phyloP scores from a whole-genome alignment of 2,113 vertebrate species.

The Jaculus jaculus region DNA sequence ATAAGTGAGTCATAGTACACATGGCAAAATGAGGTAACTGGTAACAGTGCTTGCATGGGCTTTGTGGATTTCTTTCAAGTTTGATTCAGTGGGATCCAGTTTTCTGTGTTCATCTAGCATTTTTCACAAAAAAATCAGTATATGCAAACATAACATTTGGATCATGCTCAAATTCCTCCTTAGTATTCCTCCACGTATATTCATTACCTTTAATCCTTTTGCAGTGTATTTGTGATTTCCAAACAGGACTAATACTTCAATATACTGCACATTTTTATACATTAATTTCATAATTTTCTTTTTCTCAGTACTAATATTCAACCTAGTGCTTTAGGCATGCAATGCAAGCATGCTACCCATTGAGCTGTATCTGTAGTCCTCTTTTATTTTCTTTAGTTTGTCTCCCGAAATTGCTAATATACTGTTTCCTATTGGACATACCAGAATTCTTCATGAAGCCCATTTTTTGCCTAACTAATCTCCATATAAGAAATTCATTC shows the following conservation, averaged over 20 bases:
- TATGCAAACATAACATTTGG: constrained; percentile 16
- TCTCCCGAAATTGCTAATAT: constrained; percentile 3
- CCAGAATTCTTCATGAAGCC: constrained; percentile 27
- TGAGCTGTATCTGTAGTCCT: not conserved
- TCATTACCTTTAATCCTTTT: constrained; percentile 9
- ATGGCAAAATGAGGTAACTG: not conserved
- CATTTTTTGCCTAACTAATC: constrained; percentile 3
- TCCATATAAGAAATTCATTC: not conserved
- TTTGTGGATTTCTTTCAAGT: not conserved
- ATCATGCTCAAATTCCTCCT: not conserved
- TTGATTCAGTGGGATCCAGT: not conserved
- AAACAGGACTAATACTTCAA: not conserved
- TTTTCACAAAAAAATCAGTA: not conserved
- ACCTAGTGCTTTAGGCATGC: not conserved
- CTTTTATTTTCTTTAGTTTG: not conserved
- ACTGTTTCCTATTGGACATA: not conserved
- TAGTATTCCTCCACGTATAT: too few species aligned
- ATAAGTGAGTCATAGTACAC: not conserved
- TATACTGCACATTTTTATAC: constrained; percentile 15
- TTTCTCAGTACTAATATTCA: not conserved
- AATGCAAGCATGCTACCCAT: not conserved
- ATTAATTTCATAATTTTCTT: not conserved
- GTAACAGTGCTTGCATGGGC: not conserved
- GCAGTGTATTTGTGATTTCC: constrained; percentile 13
- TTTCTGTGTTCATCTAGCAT: not conserved